Base-by-base conservation (phyloP, 1,140 invertebrate genomes). In the Trichoplusia ni region DNA sequence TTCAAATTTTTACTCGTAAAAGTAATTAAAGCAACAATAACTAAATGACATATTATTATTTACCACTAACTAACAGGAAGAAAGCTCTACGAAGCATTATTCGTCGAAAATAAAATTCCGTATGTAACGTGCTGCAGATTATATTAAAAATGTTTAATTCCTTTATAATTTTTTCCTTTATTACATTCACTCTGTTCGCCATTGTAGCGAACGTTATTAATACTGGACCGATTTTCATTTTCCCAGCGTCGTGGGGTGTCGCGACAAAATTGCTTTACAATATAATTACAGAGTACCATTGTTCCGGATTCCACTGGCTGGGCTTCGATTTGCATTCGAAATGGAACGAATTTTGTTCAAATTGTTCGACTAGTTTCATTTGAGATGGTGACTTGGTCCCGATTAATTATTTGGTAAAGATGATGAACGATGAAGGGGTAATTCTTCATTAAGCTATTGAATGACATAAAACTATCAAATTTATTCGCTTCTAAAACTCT, bases 251-350 rank as follows among this genome's bases (percentile, higher is more conserved):
- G 67, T 44, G 65, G 64, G 61, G 65, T 60, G 67, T 63, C 73
- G 75, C 61, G 69, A 67, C 70, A 63, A 81, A 86, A 84, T 87
- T 84, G 78, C 81, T 82, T 87, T 81, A 80, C 82, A 87, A 87
- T 87, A 82, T 85, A 87, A 87, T 87, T 82, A 85, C 73, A 69
- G 70, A 64, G 68, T 53, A 70, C 81, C 67, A 84, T 84, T 81
- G 83, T 82, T 73, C 74, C 54, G 56, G 67, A 71, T 72, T 79
- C 60, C 66, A 54, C 54, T 69, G 61, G 54, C 67, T 65, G 71
- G 64, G 67, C 70, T 81, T 81, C 70, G 74, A 85, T 87, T 85
- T 86, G 79, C 82, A 82, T 84, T 84, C 78, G 73, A 71, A 81
- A 81, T 71, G 71, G 76, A 44, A 74, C 75, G n/a, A 80, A 79